These are phyloP conservation scores for Cheilosia vulpina DNA, from an alignment of 2,888 invertebrate species.

Conservation along the genomic window DNA sequence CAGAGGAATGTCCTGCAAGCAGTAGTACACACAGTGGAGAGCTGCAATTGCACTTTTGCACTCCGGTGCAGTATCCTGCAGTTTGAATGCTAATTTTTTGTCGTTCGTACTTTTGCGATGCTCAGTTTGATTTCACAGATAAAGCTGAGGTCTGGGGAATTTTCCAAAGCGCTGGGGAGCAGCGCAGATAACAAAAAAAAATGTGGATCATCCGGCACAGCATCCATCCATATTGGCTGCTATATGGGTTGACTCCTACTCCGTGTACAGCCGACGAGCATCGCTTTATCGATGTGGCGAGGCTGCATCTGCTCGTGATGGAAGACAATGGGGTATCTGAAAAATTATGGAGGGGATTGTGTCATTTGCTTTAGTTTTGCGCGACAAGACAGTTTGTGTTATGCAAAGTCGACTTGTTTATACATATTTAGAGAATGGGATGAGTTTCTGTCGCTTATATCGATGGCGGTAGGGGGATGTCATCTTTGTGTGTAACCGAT, in stretches of 20 bases:
- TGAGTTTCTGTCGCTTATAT: conserved; percentile 12
- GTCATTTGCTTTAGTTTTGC: neutral
- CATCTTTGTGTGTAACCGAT: conserved; percentile 1
- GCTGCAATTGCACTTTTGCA: conserved; percentile 72
- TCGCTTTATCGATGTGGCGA: conserved; percentile 44
- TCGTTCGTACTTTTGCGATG: conserved; percentile 48
- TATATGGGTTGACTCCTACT: neutral
- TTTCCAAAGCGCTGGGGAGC: conserved; percentile 4
- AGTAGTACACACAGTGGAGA: conserved; percentile 17
- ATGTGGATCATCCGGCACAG: conserved; percentile 68
- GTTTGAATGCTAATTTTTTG: conserved; percentile 74
- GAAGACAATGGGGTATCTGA: conserved; percentile 47
- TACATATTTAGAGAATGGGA: conserved; percentile 1
- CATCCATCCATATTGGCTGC: conserved; percentile 61
- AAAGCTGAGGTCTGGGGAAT: conserved; percentile 53
- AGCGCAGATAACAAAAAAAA: conserved; percentile 8
- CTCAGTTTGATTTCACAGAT: conserved; percentile 65
- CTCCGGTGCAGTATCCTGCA: conserved; percentile 68
- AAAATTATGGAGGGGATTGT: conserved; percentile 39
- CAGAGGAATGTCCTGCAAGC: conserved; percentile 64
- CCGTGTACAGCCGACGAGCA: neutral
- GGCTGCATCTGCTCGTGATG: conserved; percentile 44
- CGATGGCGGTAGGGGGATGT: conserved; percentile 2
- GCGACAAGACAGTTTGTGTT: conserved; percentile 3
- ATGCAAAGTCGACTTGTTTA: conserved; percentile 15